Percentiles rank a stretch among this genome's conserved stretches.
These are phyloP conservation scores for Xenops minutus DNA, from an alignment of 2,797 vertebrate species.

Conservation along the genomic window DNA sequence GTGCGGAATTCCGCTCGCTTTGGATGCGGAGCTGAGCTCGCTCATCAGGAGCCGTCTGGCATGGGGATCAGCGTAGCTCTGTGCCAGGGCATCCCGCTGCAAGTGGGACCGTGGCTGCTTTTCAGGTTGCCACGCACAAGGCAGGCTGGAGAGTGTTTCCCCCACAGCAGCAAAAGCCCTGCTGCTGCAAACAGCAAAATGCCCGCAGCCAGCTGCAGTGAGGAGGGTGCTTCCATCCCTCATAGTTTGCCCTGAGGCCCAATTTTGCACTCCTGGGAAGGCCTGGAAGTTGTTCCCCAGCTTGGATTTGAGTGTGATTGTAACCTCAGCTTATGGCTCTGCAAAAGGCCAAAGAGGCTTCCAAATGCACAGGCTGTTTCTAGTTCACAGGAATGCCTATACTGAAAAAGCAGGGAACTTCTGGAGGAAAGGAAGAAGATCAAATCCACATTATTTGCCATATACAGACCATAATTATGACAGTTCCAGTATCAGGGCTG, in stretches of 20 bases:
- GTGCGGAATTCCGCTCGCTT: conserved; percentile 10
- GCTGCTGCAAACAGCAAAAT: not conserved
- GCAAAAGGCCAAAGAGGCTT: not conserved
- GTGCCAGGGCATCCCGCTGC: not conserved
- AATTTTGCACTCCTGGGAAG: not conserved
- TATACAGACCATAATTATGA: not conserved
- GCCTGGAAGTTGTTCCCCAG: not conserved
- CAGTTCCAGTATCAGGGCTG: not conserved
- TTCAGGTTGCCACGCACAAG: rapidly evolving
- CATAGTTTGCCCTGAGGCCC: not conserved
- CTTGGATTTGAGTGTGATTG: not conserved
- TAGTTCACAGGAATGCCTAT: not conserved
- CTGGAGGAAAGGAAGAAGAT: not conserved
- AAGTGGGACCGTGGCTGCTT: rapidly evolving
- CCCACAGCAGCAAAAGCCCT: not conserved
- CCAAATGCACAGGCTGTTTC: rapidly evolving
- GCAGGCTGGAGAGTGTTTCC: not conserved
- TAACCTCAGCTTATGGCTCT: not conserved
- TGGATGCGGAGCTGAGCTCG: not conserved
- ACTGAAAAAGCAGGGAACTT: not conserved
- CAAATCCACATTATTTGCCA: not conserved
- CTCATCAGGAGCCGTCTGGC: not conserved
- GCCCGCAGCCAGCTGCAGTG: not conserved
- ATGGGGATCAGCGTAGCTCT: rapidly evolving
- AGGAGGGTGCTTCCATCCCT: not conserved